Evolutionary conservation across 2,797 vertebrate genomes (phyloP).

Genomic region (Threskiornis aethiopicus): DNA sequence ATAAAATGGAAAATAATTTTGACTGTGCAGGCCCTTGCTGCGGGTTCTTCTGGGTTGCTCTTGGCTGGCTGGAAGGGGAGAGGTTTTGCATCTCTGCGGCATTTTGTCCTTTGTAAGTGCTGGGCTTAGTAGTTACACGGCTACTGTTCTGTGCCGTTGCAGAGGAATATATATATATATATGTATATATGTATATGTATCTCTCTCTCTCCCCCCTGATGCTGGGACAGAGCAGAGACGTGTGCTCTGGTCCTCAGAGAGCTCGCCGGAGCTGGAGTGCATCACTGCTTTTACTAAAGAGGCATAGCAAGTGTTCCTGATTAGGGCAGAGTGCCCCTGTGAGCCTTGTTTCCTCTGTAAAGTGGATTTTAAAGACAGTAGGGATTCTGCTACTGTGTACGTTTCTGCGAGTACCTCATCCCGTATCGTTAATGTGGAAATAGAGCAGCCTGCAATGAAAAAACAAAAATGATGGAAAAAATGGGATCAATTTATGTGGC

Average conservation of each 20-base stretch:
- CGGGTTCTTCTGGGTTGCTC: not conserved
- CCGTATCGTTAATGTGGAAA: not conserved
- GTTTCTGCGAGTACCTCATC: conserved; percentile 11
- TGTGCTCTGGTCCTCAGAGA: not conserved
- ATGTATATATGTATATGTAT: too few relatives aligned
- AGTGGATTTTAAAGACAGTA: conserved; percentile 19
- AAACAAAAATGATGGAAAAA: conserved; percentile 49
- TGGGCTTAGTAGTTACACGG: not conserved
- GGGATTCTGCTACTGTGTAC: not conserved
- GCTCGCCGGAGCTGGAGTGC: not conserved
- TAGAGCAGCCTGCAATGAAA: conserved; percentile 1
- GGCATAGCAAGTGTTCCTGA: not conserved
- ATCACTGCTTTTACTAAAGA: not conserved
- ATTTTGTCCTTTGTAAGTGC: not conserved
- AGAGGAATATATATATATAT: not conserved
- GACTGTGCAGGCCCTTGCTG: not conserved
- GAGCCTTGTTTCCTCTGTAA: conserved; percentile 37
- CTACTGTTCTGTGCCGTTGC: not conserved
- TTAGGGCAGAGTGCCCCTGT: not conserved
- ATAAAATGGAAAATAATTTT: not conserved
- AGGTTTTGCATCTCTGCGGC: not conserved
- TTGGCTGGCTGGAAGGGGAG: not conserved
- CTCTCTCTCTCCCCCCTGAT: not conserved
- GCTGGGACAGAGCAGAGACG: not conserved
- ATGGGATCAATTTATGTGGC: conserved; percentile 42